phyloP scores from a whole-genome alignment of 2,888 invertebrate species.

The Halictus ligatus region DNA sequence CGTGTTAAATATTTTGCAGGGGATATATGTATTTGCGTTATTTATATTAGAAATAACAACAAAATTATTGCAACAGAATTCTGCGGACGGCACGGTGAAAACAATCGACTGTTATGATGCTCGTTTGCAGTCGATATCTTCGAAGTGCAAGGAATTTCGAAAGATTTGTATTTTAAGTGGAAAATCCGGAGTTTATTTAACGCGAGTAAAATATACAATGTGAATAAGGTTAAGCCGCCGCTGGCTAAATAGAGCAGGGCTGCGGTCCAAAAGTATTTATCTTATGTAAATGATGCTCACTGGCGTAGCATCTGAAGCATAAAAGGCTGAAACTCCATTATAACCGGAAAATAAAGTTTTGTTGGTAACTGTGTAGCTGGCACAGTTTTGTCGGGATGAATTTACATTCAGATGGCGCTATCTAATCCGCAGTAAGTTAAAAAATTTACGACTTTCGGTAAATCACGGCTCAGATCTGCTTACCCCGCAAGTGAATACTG shows the following conservation, averaged over 20 bases:
- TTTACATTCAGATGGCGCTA: constrained; percentile 76
- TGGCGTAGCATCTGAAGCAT: constrained; percentile 50
- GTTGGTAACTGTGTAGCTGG: constrained; percentile 60
- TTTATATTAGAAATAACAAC: background rate
- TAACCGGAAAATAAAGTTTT: constrained; percentile 57
- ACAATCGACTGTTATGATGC: background rate
- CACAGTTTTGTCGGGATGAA: constrained; percentile 70
- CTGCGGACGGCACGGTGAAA: background rate
- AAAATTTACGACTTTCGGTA: constrained; percentile 80
- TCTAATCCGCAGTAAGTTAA: constrained; percentile 79
- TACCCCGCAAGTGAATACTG: constrained; percentile 64
- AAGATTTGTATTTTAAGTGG: constrained; percentile 22
- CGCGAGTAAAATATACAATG: constrained; percentile 28
- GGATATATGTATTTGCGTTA: background rate
- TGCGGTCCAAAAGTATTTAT: constrained; percentile 63
- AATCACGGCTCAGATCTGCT: constrained; percentile 73
- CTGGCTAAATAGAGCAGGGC: constrained; percentile 54
- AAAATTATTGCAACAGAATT: background rate
- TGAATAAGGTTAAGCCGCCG: constrained; percentile 50
- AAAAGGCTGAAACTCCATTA: constrained; percentile 42
- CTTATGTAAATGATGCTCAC: constrained; percentile 66
- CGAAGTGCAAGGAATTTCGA: background rate
- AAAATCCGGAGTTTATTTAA: constrained; percentile 43
- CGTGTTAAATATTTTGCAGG: background rate
- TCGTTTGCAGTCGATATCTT: background rate